Evolutionary conservation across 2,797 vertebrate genomes (phyloP).

Genomic region (Phrynocephalus vlangalii): DNA sequence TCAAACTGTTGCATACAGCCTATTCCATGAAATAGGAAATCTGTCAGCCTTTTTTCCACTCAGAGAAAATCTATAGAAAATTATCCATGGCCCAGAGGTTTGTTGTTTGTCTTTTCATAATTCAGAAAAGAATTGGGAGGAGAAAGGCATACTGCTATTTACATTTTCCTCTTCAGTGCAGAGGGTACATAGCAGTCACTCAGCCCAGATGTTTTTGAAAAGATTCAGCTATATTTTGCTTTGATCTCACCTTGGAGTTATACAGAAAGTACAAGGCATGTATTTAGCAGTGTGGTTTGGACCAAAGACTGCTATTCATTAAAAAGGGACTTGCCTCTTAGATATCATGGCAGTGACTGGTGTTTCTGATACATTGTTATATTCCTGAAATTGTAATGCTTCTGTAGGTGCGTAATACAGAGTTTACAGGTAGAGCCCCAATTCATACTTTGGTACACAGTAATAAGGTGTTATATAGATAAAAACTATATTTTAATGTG

Average conservation of each 20-base stretch:
- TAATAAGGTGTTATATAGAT: background rate
- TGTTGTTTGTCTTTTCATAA: conserved; percentile 53
- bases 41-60: conserved; percentile 56
- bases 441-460: background rate
- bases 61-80: conserved; percentile 56
- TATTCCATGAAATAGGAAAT: conserved; percentile 53
- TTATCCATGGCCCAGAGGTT: conserved; percentile 56
- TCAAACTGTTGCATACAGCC: conserved; percentile 47
- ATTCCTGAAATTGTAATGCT: background rate
- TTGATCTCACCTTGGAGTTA: conserved; percentile 28
- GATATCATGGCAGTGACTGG: no score
- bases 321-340: no score
- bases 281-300: background rate
- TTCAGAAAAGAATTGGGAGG: conserved; percentile 47
- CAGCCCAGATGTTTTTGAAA: conserved; percentile 24
- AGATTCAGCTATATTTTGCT: background rate
- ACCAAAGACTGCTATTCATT: no score
- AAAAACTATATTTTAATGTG: background rate
- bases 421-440: background rate
- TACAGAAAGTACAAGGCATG: conserved; percentile 38
- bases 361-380: no score
- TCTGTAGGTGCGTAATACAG: background rate
- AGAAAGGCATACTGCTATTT: conserved; percentile 61
- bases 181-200: conserved; percentile 1
- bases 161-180: conserved; percentile 44